Evolutionary conservation across 1,140 invertebrate genomes (phyloP).

Genomic region (Trichonephila clavipes): DNA sequence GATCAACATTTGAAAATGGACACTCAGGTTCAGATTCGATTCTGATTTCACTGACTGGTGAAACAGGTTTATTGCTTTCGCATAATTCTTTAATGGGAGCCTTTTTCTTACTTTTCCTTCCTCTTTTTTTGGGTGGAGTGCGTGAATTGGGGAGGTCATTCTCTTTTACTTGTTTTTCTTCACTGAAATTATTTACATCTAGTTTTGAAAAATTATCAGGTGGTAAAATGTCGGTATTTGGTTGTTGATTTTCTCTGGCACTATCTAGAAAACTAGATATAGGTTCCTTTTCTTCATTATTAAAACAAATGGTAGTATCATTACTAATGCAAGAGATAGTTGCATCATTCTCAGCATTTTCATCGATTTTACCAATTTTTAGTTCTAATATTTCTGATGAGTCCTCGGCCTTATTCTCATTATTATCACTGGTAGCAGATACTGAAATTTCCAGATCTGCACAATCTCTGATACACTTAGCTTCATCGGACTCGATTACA

Average conservation of each 20-base stretch:
- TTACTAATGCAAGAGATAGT: background rate
- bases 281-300: background rate
- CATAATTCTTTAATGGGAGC: background rate
- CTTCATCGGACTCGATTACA: background rate
- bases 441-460: too few species aligned
- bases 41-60: background rate
- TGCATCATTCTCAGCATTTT: background rate
- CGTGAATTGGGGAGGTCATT: background rate
- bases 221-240: background rate
- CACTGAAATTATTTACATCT: background rate
- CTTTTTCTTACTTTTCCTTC: constrained; percentile 45
- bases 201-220: background rate
- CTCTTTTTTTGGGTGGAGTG: constrained; percentile 32
- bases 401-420: background rate
- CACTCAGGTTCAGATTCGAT: background rate
- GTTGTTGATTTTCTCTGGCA: background rate
- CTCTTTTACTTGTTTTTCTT: background rate
- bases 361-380: background rate
- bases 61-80: background rate
- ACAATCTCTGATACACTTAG: background rate
- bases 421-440: background rate
- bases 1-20: background rate
- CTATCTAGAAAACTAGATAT: background rate
- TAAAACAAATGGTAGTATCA: background rate
- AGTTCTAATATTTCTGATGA: background rate